These are phyloP conservation scores for Antheraea yamamai DNA, from an alignment of 2,888 invertebrate genomes.

Conservation along the genomic window DNA sequence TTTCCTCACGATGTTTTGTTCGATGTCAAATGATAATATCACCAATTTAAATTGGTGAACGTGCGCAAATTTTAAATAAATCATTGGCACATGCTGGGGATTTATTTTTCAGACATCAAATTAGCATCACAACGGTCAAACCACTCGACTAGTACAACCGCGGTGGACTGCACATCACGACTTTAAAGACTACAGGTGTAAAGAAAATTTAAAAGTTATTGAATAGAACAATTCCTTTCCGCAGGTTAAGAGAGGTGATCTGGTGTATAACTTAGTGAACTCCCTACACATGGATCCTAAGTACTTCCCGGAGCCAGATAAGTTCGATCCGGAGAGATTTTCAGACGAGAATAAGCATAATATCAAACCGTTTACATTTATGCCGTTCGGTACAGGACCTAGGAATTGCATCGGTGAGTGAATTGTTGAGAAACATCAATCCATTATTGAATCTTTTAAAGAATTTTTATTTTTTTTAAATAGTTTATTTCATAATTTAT, in stretches of 20 bases:
- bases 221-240: neutral
- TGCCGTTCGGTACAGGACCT: slow-evolving; percentile 78
- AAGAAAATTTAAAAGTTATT: neutral
- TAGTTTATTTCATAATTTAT: neutral
- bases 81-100: too few relatives aligned
- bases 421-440: slow-evolving; percentile 48
- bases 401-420: slow-evolving; percentile 72
- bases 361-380: slow-evolving; percentile 66
- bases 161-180: too few relatives aligned
- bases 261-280: slow-evolving; percentile 42
- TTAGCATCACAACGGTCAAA: too few relatives aligned
- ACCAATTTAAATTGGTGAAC: too few relatives aligned
- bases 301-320: slow-evolving; percentile 40
- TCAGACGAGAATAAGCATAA: slow-evolving; percentile 59
- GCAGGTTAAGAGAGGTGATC: slow-evolving; percentile 39
- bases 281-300: slow-evolving; percentile 40
- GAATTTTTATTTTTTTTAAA: neutral
- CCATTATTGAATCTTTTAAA: neutral
- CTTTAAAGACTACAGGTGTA: neutral
- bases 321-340: slow-evolving; percentile 67
- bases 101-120: too few relatives aligned
- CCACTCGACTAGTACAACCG: too few relatives aligned
- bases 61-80: too few relatives aligned
- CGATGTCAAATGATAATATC: too few relatives aligned
- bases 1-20: too few relatives aligned